Evolutionary conservation across 23 tunicate species (phyloP), one percentile per base, ranked within the genome.

Genomic region (Corella eumyota): DNA sequence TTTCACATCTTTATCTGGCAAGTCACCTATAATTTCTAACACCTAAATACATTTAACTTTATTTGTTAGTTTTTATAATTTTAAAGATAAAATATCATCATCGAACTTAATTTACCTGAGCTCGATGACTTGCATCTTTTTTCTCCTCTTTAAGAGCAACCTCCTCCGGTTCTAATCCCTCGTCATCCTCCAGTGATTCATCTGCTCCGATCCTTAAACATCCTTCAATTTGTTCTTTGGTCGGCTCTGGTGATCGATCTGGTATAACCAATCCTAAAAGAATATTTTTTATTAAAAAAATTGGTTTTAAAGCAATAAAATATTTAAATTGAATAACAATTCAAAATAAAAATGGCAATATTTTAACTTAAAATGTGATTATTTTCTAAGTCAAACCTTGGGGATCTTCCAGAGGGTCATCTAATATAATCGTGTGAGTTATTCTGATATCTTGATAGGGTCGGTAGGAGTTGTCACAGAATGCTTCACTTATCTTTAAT

Each of bases 361-460:
- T 15, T 34, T 13, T 7, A 29, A 15, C 17, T 31, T 7, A 34
- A 9, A 7, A 20, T 27, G 72, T 13, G 7, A 54, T n/a, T 15
- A 9, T 15, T 13, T 19, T 9, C 25, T n/a, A 9, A 9, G 20
- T 19, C 9, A 20, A 7, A 81, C 92, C 85, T 2, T 66, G 45
- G 26, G 93, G 93, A 53, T 92, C 98, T 44, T 92, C 98, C 2
- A 92, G 71, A 23, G 98, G 98, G 50, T 92, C 98, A 45, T 92
- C 98, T 4, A 92, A 62, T 36, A 92, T 72, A 1, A 81, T 71
- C 0, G 98, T 92, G 69, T 92, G 98, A 3, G 92, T 82, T 58
- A 92, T 92, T 36, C 98, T 47, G n/a, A 92, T 92, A 53, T 92
- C 98, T 57, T 75, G 75, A 65, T 73, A 77, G 6, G 98, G 98